These are phyloP conservation scores for Agrenia bidenticulata DNA, from an alignment of 2,888 invertebrate genomes.

Conservation along the genomic window DNA sequence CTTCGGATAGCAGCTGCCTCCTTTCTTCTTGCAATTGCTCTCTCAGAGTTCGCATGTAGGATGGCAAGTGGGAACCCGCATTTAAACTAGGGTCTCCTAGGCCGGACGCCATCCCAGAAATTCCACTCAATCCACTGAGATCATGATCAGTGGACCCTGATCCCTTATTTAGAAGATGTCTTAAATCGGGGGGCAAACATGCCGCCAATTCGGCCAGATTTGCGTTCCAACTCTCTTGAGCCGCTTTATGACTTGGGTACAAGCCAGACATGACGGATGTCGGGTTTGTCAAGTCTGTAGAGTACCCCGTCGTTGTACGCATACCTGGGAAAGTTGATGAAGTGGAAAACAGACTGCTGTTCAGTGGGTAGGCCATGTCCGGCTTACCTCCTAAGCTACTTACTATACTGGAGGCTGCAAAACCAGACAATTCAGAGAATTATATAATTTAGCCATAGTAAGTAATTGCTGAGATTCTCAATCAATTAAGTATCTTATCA, in stretches of 20 bases:
- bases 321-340: conserved; percentile 51
- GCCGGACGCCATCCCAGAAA: conserved; percentile 42
- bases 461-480: too few species aligned
- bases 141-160: conserved; percentile 39
- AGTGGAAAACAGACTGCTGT: conserved; percentile 51
- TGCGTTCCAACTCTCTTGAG: conserved; percentile 52
- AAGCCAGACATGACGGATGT: conserved; percentile 54
- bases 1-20: conserved; percentile 53
- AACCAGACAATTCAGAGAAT: conserved; percentile 23
- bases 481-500: too few species aligned
- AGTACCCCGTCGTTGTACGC: conserved; percentile 53
- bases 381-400: conserved; percentile 55
- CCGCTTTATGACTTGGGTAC: conserved; percentile 53
- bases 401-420: conserved; percentile 56
- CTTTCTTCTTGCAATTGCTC: conserved; percentile 55
- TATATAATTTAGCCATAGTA: not conserved
- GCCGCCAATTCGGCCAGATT: conserved; percentile 56
- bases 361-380: conserved; percentile 52
- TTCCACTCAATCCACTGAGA: conserved; percentile 44
- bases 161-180: conserved; percentile 55
- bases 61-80: conserved; percentile 53
- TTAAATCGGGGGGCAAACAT: conserved; percentile 57
- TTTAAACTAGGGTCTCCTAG: conserved; percentile 42
- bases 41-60: conserved; percentile 54
- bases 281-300: conserved; percentile 52